phyloP scores from a whole-genome alignment of 1,140 invertebrate species.

The Microvelia longipes region DNA sequence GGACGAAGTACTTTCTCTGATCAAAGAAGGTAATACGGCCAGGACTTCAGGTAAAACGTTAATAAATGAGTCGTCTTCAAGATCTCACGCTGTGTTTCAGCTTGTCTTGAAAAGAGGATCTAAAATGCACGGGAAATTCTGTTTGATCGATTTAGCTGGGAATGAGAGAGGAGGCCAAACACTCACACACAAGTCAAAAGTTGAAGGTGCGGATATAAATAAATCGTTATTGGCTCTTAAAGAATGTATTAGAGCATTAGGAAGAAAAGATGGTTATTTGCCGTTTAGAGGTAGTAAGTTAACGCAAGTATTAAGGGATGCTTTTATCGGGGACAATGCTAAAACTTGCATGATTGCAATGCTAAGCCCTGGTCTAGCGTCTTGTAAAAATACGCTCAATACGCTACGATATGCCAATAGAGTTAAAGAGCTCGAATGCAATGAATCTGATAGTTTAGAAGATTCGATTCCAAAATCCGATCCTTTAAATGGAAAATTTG shows the following conservation, averaged over 20 bases:
- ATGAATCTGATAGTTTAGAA: neutral
- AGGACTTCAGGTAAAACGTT: slow-evolving; percentile 83
- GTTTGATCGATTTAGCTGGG: slow-evolving; percentile 94
- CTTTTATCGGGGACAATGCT: slow-evolving; percentile 95
- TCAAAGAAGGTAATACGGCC: slow-evolving; percentile 62
- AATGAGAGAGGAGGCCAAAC: slow-evolving; percentile 97
- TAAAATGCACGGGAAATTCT: slow-evolving; percentile 90
- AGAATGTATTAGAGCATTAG: slow-evolving; percentile 93
- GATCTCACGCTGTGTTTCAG: slow-evolving; percentile 86
- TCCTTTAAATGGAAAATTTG: no score
- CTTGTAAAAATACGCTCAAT: slow-evolving; percentile 94
- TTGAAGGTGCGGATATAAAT: slow-evolving; percentile 99
- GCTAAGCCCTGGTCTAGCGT: slow-evolving; percentile 87
- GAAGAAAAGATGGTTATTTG: slow-evolving; percentile 85
- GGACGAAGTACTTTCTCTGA: slow-evolving; percentile 76
- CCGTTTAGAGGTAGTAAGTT: slow-evolving; percentile 95
- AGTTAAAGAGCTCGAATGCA: slow-evolving; percentile 63
- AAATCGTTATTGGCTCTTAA: slow-evolving; percentile 92
- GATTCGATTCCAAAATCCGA: neutral
- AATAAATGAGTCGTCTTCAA: slow-evolving; percentile 81
- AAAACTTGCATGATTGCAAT: slow-evolving; percentile 86
- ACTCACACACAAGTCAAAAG: slow-evolving; percentile 73
- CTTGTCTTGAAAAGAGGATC: slow-evolving; percentile 46
- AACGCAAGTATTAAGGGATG: slow-evolving; percentile 92
- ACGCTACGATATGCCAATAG: slow-evolving; percentile 93